Evolutionary conservation across 2,797 vertebrate species (phyloP).

Genomic region (Poeciliopsis turneri): DNA sequence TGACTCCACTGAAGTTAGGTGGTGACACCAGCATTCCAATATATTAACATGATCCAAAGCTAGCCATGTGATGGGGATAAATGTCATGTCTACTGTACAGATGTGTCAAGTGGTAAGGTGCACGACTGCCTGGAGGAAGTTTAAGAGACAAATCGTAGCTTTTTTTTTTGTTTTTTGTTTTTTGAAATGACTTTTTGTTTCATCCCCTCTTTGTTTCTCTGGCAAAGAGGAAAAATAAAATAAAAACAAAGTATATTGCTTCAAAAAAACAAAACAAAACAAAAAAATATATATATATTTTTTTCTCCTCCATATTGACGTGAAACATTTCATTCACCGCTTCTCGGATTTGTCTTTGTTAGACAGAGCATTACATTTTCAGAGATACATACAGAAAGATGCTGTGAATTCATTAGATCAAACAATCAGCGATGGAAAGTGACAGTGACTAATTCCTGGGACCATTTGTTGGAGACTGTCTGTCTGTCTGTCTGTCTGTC

Average conservation of each 20-base stretch:
- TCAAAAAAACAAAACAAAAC: slow-evolving; percentile 25
- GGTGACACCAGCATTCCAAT: slow-evolving; percentile 76
- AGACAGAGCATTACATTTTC: slow-evolving; percentile 79
- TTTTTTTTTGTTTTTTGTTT: slow-evolving; percentile 51
- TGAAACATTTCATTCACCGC: slow-evolving; percentile 77
- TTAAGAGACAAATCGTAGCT: slow-evolving; percentile 64
- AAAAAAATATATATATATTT: background rate
- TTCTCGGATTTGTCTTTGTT: slow-evolving; percentile 72
- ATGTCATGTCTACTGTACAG: slow-evolving; percentile 76
- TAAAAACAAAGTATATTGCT: slow-evolving; percentile 81
- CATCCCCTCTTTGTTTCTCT: slow-evolving; percentile 59
- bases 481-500: slow-evolving; percentile 47
- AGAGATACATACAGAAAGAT: slow-evolving; percentile 80
- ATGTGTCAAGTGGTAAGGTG: slow-evolving; percentile 73
- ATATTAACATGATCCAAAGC: slow-evolving; percentile 71
- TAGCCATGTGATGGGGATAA: slow-evolving; percentile 69
- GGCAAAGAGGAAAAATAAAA: slow-evolving; percentile 73
- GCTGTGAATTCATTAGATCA: slow-evolving; percentile 78
- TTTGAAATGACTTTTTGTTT: slow-evolving; percentile 55
- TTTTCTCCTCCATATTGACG: slow-evolving; percentile 64
- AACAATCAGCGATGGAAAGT: slow-evolving; percentile 73
- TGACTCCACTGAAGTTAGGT: slow-evolving; percentile 64
- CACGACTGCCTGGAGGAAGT: slow-evolving; percentile 70
- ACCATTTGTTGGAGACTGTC: slow-evolving; percentile 52
- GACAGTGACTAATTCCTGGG: slow-evolving; percentile 73